These are phyloP conservation scores for Sphinx pinastri DNA, from an alignment of 2,888 invertebrate species.

Conservation along the genomic window DNA sequence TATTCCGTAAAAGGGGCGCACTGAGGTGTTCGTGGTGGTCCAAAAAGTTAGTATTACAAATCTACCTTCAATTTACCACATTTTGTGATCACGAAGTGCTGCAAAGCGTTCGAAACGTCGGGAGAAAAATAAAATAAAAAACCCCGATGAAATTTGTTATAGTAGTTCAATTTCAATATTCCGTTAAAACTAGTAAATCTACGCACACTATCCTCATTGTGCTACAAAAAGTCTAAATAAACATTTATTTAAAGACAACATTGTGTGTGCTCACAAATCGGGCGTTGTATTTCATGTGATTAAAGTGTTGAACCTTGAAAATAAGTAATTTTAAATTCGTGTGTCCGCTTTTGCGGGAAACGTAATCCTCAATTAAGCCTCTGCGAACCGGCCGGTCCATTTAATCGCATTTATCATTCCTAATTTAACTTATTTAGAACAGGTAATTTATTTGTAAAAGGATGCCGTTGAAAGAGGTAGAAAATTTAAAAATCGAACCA, in stretches of 20 bases:
- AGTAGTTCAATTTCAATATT: no score
- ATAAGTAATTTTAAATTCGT: conserved; percentile 29
- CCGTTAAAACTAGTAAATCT: no score
- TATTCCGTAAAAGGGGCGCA: no score
- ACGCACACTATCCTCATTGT: no score
- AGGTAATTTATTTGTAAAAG: conserved; percentile 28
- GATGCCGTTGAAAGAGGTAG: not conserved
- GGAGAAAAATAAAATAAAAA: no score
- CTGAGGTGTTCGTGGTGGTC: no score
- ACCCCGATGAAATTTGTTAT: no score
- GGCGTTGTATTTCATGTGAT: not conserved
- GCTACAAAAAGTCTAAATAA: not conserved
- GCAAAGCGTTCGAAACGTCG: no score
- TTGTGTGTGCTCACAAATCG: not conserved
- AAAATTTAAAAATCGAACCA: not conserved
- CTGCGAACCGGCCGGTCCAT: conserved; percentile 47
- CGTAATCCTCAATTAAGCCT: conserved; percentile 57
- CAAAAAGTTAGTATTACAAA: no score
- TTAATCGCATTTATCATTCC: conserved; percentile 55
- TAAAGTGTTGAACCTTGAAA: conserved; percentile 28
- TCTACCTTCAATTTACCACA: no score
- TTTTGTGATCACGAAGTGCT: no score
- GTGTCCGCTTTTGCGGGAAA: conserved; percentile 43
- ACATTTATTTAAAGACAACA: not conserved
- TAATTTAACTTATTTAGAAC: conserved; percentile 53